Evolutionary conservation across 2,797 vertebrate species (phyloP).

Genomic region (Ataeniobius toweri): DNA sequence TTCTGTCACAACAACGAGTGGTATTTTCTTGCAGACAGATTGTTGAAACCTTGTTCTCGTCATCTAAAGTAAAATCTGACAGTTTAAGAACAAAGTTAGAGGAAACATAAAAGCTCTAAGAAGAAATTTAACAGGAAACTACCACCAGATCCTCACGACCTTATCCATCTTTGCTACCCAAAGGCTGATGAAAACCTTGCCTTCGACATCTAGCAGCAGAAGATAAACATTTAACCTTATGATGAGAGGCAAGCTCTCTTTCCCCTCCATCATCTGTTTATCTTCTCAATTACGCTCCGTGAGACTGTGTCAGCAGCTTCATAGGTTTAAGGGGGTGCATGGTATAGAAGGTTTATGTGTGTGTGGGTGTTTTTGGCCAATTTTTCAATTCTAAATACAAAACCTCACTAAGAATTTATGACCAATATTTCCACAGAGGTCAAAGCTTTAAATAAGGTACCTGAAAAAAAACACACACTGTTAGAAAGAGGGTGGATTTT

Average conservation of each 20-base stretch:
- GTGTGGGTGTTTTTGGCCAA: not conserved
- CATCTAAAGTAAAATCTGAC: not conserved
- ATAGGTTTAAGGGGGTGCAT: slow-evolving; percentile 29
- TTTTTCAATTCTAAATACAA: no score
- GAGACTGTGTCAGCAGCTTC: slow-evolving; percentile 54
- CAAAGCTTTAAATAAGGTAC: no score
- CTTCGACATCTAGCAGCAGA: slow-evolving; percentile 32
- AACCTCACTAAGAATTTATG: no score
- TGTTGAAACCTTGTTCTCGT: not conserved
- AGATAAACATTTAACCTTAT: slow-evolving; percentile 47
- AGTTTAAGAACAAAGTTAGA: not conserved
- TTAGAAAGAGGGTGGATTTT: no score
- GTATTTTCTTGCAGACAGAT: not conserved
- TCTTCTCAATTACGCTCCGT: slow-evolving; percentile 56
- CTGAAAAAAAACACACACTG: no score
- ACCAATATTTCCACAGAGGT: no score
- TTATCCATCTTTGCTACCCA: slow-evolving; percentile 9
- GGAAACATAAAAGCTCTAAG: not conserved
- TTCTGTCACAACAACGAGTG: not conserved
- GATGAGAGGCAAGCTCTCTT: slow-evolving; percentile 23
- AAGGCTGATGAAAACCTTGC: slow-evolving; percentile 42
- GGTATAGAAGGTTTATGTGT: slow-evolving; percentile 2
- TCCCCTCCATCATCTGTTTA: slow-evolving; percentile 50
- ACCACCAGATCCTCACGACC: slow-evolving; percentile 3
- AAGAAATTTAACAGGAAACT: not conserved